Evolutionary conservation across 2,797 vertebrate genomes (phyloP).

Genomic region (Falco concolor): DNA sequence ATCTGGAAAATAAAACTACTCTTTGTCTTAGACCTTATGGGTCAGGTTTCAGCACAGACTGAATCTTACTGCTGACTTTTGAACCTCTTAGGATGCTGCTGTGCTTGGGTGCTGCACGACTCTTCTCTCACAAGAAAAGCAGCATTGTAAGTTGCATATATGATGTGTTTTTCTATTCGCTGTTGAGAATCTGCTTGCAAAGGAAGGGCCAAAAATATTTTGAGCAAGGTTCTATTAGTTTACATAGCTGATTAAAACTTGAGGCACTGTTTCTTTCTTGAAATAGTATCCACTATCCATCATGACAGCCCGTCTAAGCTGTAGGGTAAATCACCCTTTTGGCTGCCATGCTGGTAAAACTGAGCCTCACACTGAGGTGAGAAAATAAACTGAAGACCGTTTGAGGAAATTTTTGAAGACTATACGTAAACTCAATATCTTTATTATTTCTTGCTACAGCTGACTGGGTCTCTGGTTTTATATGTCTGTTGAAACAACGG

Average conservation of each 20-base stretch:
- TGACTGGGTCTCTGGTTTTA: not conserved
- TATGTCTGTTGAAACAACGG: not conserved
- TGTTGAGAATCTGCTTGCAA: not conserved
- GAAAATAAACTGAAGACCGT: conserved; percentile 27
- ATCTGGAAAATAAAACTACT: not conserved
- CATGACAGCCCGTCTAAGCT: not conserved
- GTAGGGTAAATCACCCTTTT: not conserved
- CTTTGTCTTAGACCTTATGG: not conserved
- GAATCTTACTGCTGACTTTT: not conserved
- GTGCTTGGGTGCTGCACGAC: not conserved
- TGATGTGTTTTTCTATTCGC: not conserved
- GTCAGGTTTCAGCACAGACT: not conserved
- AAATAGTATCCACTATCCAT: not conserved
- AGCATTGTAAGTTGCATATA: not conserved
- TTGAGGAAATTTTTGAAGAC: not conserved
- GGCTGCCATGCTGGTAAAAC: not conserved
- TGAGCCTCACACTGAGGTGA: not conserved
- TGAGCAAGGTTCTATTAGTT: not conserved
- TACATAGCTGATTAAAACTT: conserved; percentile 30
- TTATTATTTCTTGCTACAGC: not conserved
- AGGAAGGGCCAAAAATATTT: not conserved
- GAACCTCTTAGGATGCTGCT: not conserved
- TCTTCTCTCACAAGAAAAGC: not conserved
- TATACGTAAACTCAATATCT: not conserved
- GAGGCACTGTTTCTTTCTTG: not conserved